Evolutionary conservation across 2,888 invertebrate genomes (phyloP), one percentile per base, ranked within the genome.

Genomic region (Tetragonisca angustula): DNA sequence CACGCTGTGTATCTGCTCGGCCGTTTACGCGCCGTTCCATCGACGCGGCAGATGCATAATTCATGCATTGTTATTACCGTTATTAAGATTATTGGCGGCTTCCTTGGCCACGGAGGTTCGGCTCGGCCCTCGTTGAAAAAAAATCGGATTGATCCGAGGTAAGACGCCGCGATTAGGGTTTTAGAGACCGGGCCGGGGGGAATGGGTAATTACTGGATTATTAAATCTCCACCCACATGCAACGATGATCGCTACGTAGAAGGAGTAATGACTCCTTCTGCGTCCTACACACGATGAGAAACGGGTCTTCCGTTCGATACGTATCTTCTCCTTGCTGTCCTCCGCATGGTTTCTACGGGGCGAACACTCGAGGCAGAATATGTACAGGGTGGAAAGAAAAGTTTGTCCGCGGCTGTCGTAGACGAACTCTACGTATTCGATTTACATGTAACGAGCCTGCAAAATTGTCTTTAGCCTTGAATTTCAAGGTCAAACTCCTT

Each of bases 201-300:
- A 77, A 78, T 27, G 62, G 81, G 71, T 86, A 89, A 89, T 89
- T 88, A 88, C 81, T 70, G 61, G 88, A 88, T 89, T 89, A 89
- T 89, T 89, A 89, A 88, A 85, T 82, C 76, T 74, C 75, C 83
- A 85, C 89, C 88, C 81, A 89, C 89, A 32, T 88, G 24, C 64
- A 71, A 73, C 24, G 13, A 24, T 43, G 61, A 43, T 64, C 32
- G 36, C 68, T 68, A 24, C 49, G 21, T 52, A 62, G 70, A 68
- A 76, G 59, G 43, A 69, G 78, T 85, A 88, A 88, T 79, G 78
- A 85, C 81, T 75, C 65, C 54, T 74, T 75, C 64, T 75, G 59
- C 80, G 70, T 83, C 89, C 87, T 78, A 88, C 87, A 72, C 81
- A 24, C 43, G 76, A 74, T 19, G 49, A 52, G 61, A 76, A 76